Evolutionary conservation across 2,797 vertebrate species (phyloP).

Genomic region (Manis crassicaudata): DNA sequence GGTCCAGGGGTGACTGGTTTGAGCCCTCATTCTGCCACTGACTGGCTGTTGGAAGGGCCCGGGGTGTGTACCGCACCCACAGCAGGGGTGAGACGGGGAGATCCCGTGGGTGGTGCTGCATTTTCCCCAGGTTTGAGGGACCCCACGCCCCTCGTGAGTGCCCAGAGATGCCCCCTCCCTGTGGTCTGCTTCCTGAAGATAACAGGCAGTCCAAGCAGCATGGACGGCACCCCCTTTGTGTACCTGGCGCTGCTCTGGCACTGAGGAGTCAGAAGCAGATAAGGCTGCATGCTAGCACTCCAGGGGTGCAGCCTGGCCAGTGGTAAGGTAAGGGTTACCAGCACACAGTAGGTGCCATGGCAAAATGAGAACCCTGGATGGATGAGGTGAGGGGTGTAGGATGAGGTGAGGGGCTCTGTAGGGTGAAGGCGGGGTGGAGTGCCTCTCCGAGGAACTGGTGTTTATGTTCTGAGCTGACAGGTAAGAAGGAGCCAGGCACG

Average conservation of each 20-base stretch:
- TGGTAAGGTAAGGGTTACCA: background rate
- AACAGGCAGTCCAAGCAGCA: background rate
- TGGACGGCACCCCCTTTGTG: background rate
- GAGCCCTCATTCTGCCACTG: background rate
- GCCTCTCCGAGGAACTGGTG: background rate
- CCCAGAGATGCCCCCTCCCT: background rate
- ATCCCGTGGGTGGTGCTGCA: background rate
- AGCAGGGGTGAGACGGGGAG: background rate
- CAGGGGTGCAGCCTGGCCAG: rapidly evolving
- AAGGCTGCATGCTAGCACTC: background rate
- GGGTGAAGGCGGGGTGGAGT: no score
- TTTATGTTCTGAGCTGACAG: background rate
- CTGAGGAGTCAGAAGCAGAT: background rate
- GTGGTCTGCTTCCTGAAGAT: background rate
- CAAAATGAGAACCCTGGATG: background rate
- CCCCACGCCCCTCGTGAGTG: background rate
- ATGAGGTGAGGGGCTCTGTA: background rate
- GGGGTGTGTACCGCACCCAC: background rate
- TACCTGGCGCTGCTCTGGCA: background rate
- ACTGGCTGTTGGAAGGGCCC: background rate
- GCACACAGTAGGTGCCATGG: background rate
- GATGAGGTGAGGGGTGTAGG: background rate
- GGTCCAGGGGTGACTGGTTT: background rate
- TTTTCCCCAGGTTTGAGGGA: background rate
- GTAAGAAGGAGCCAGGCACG: background rate